phyloP scores from a whole-genome alignment of 2,113 vertebrate species.

The Urocynchramus pylzowi region DNA sequence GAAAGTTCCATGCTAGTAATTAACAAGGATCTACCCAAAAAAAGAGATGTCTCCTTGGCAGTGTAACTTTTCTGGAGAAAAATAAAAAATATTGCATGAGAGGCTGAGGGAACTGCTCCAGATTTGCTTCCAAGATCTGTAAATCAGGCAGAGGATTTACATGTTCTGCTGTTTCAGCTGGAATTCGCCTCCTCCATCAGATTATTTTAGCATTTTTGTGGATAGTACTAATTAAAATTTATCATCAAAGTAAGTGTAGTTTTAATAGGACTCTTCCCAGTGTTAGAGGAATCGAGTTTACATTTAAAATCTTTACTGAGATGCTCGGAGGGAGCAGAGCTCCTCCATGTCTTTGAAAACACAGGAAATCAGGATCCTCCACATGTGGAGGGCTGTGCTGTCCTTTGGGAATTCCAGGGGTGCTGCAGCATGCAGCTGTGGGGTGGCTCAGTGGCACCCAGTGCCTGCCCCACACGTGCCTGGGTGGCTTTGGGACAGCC shows the following conservation, averaged over 20 bases:
- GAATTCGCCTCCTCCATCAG: background rate
- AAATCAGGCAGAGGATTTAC: background rate
- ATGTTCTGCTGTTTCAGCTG: background rate
- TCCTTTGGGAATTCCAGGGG: background rate
- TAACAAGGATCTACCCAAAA: background rate
- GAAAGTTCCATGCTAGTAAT: background rate
- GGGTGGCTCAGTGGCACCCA: no score
- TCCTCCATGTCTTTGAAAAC: fast-evolving
- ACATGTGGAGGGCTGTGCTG: fast-evolving
- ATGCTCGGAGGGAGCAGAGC: fast-evolving
- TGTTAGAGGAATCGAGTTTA: background rate
- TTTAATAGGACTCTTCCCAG: background rate
- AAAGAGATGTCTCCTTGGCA: background rate
- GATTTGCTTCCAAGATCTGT: background rate
- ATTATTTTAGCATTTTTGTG: background rate
- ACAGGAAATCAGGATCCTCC: fast-evolving
- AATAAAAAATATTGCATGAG: background rate
- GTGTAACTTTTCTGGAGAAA: background rate
- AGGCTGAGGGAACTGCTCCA: background rate
- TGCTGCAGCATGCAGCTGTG: background rate
- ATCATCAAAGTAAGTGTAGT: background rate
- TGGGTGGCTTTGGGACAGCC: fast-evolving
- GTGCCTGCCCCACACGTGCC: fast-evolving
- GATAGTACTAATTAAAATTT: background rate
- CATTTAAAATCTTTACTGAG: background rate